These are phyloP conservation scores for Callyntrura sp. DNA, from an alignment of 2,888 invertebrate species.

Conservation along the genomic window DNA sequence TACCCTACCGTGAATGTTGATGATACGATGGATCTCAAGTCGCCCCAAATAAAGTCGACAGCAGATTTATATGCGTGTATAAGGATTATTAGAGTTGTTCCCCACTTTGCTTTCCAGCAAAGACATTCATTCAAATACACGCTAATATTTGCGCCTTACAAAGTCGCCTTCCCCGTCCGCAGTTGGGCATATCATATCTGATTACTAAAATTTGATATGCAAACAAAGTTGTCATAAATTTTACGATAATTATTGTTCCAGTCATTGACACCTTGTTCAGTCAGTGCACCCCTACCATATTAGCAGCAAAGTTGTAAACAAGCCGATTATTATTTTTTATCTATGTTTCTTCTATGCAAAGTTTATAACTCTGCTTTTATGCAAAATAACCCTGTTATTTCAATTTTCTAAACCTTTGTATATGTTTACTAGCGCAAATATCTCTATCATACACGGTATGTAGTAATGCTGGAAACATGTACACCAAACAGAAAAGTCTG, in stretches of 20 bases:
- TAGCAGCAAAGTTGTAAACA: slow-evolving; percentile 53
- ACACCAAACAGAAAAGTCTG: background rate
- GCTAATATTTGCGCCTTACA: background rate
- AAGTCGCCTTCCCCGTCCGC: background rate
- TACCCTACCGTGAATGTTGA: too few species aligned
- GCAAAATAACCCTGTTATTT: slow-evolving; percentile 76
- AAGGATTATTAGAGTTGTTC: background rate
- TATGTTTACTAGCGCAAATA: background rate
- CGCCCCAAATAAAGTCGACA: slow-evolving; percentile 25
- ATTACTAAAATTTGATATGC: slow-evolving; percentile 73
- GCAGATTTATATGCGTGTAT: background rate
- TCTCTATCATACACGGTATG: slow-evolving; percentile 47
- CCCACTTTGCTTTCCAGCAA: background rate
- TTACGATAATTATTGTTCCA: slow-evolving; percentile 70
- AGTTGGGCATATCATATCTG: slow-evolving; percentile 72
- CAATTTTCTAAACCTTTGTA: slow-evolving; percentile 50
- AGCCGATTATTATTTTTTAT: slow-evolving; percentile 69
- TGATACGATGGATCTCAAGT: slow-evolving; percentile 21
- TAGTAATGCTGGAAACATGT: background rate
- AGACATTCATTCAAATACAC: background rate
- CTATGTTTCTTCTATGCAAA: background rate
- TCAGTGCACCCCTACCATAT: slow-evolving; percentile 55
- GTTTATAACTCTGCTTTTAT: slow-evolving; percentile 45
- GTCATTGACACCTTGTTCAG: slow-evolving; percentile 74
- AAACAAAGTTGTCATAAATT: slow-evolving; percentile 74